These are phyloP conservation scores for Pleuronectes platessa DNA, from an alignment of 2,113 vertebrate species.

Conservation along the genomic window DNA sequence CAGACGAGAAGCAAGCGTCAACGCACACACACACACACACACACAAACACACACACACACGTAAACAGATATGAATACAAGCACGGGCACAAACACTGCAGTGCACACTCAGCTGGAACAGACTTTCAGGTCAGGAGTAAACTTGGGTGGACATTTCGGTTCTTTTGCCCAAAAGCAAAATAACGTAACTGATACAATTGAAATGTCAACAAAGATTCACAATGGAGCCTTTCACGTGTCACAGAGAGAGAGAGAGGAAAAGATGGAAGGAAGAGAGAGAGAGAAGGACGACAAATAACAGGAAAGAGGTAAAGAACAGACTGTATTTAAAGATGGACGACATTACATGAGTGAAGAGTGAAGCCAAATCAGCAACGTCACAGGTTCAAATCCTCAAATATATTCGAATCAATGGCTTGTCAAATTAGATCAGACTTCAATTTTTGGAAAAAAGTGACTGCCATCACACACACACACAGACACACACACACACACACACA, in stretches of 20 bases:
- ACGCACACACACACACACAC: constrained; percentile 11
- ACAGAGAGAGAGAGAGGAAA: too few species aligned
- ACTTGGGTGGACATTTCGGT: constrained; percentile 29
- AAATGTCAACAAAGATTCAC: constrained; percentile 48
- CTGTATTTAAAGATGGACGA: too few species aligned
- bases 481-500: not conserved
- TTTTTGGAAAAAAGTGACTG: too few species aligned
- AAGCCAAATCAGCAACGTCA: too few species aligned
- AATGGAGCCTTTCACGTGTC: constrained; percentile 46
- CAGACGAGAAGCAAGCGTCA: not conserved
- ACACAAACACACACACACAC: not conserved
- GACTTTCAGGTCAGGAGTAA: not conserved
- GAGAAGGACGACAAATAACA: not conserved
- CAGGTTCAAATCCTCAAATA: too few species aligned
- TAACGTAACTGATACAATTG: constrained; percentile 43
- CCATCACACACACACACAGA: not conserved
- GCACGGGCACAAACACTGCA: not conserved
- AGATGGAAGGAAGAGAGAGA: not conserved
- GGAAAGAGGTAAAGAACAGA: too few species aligned
- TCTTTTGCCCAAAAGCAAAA: constrained; percentile 43
- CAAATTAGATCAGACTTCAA: too few species aligned
- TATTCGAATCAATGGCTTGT: too few species aligned
- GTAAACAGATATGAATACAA: not conserved
- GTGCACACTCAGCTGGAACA: not conserved
- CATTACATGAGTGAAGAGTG: too few species aligned